Conservation (phyloP, 1,140 invertebrate genomes). For the Bombyx mori region ASM3026992v2 NC_085115.1:12541001-12541500, state of each 20-base stretch:
- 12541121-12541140: no score
- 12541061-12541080: no score
- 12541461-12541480: slow-evolving; percentile 4
- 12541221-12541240: no score
- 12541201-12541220: no score
- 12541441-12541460: slow-evolving; percentile 53
- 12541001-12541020: no score
- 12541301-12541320: slow-evolving; percentile 59
- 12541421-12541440: slow-evolving; percentile 64
- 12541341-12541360: slow-evolving; percentile 61
- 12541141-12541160: no score
- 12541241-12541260: slow-evolving; percentile 47
- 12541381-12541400: slow-evolving; percentile 58
- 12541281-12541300: slow-evolving; percentile 62
- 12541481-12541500: background rate
- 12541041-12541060: no score
- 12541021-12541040: no score
- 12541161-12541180: no score
- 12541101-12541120: no score
- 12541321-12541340: slow-evolving; percentile 65
- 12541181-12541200: no score
- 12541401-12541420: slow-evolving; percentile 62
- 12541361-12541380: slow-evolving; percentile 62
- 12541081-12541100: no score
- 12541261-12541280: slow-evolving; percentile 55